These are phyloP conservation scores for silkworm (Bombyx mori) DNA, from an alignment of 1,140 invertebrate species.

Conservation along the genomic window DNA sequence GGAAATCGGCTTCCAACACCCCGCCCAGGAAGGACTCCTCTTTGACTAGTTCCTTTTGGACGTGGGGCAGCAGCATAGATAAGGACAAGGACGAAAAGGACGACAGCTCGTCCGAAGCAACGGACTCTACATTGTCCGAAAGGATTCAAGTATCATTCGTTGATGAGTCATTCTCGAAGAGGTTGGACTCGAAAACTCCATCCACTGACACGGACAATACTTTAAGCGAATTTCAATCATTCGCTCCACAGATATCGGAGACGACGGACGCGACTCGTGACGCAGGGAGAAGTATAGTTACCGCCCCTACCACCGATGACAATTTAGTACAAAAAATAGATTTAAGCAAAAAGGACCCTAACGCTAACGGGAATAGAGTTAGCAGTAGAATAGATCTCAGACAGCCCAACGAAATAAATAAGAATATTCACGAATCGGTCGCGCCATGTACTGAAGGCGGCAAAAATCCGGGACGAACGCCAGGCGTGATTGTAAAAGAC, in stretches of 20 bases:
- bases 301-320: conserved; percentile 56
- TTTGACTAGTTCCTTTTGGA: conserved; percentile 62
- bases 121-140: conserved; percentile 57
- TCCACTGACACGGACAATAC: conserved; percentile 62
- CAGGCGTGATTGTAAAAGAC: conserved; percentile 4
- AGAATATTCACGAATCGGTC: conserved; percentile 21
- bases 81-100: conserved; percentile 46
- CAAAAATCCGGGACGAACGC: conserved; percentile 13
- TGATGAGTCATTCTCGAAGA: conserved; percentile 58
- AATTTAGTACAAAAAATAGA: conserved; percentile 64
- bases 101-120: conserved; percentile 48
- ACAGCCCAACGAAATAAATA: conserved; percentile 51
- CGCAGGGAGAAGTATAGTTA: conserved; percentile 34
- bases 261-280: conserved; percentile 5
- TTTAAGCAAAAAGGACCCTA: conserved; percentile 22
- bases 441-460: conserved; percentile 14
- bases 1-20: conserved; percentile 46
- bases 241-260: conserved; percentile 25
- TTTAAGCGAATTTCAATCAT: conserved; percentile 54
- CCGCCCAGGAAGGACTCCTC: conserved; percentile 62
- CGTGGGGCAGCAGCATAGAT: conserved; percentile 51
- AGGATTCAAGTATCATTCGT: conserved; percentile 58
- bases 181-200: conserved; percentile 59
- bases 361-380: conserved; percentile 19
- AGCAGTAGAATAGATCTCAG: conserved; percentile 56